Conservation (phyloP, 2,113 vertebrate genomes). For the Gobius niger region DNA sequence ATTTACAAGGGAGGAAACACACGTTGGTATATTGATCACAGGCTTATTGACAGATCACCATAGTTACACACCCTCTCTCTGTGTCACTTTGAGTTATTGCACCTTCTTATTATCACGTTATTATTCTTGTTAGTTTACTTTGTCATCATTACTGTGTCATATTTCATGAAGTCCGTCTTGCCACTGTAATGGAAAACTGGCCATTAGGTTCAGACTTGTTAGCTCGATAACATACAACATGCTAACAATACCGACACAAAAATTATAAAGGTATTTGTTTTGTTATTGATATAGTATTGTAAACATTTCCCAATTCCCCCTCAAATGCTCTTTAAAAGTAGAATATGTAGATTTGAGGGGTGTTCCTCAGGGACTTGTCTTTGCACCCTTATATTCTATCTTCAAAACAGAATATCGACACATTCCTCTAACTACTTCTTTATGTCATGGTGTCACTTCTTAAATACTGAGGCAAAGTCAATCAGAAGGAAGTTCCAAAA, state of each 20-base stretch:
- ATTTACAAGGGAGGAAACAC: conserved; percentile 40
- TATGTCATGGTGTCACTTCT: no score
- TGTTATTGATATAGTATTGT: no score
- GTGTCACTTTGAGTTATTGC: conserved; percentile 8
- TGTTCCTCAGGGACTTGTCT: neutral
- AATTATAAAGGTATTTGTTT: no score
- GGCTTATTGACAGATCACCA: conserved; percentile 14
- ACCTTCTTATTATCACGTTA: conserved; percentile 25
- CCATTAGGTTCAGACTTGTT: neutral
- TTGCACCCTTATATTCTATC: neutral
- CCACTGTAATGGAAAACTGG: conserved; percentile 4
- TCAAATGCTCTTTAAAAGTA: no score
- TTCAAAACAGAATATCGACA: no score
- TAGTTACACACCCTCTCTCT: conserved; percentile 1
- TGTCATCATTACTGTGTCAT: conserved; percentile 35
- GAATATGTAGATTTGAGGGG: neutral
- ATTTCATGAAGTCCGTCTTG: conserved; percentile 75
- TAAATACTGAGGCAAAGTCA: no score
- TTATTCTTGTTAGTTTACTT: conserved; percentile 16
- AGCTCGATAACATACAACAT: neutral
- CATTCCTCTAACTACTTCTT: no score
- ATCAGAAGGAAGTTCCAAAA: neutral
- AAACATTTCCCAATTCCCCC: no score
- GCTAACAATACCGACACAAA: no score
- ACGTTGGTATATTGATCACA: conserved; percentile 8